Evolutionary conservation across 2,797 vertebrate species (phyloP).

Genomic region (Brachymystax lenok): DNA sequence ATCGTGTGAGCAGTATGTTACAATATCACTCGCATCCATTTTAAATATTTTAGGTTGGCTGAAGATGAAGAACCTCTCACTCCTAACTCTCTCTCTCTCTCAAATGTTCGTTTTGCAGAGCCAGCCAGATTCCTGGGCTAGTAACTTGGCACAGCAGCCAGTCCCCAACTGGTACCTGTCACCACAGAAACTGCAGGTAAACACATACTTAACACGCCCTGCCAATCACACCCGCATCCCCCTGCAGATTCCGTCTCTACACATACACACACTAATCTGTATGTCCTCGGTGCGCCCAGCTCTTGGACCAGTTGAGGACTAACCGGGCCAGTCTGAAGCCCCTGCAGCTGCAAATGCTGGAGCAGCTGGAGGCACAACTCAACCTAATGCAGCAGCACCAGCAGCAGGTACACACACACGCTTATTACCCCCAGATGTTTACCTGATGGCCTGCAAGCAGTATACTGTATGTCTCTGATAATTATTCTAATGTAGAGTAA

Average conservation of each 20-base stretch:
- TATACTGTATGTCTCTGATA: neutral
- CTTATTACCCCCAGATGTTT: neutral
- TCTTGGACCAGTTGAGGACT: conserved; percentile 93
- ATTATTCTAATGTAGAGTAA: neutral
- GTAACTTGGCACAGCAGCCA: conserved; percentile 89
- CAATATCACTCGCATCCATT: neutral
- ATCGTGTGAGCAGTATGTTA: neutral
- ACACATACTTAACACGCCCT: neutral
- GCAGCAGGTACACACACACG: conserved; percentile 65
- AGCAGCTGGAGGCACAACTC: conserved; percentile 97
- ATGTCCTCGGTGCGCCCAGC: conserved; percentile 60
- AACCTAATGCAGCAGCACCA: conserved; percentile 95
- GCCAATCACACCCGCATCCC: neutral
- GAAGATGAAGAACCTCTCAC: neutral
- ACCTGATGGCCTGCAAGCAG: neutral
- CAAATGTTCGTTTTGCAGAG: conserved; percentile 67
- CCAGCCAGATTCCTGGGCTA: conserved; percentile 88
- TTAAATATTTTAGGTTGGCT: neutral
- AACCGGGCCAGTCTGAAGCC: conserved; percentile 94
- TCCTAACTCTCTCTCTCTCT: neutral
- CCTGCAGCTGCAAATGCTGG: conserved; percentile 93
- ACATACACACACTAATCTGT: neutral
- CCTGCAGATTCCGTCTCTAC: neutral
- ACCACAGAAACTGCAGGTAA: conserved; percentile 95
- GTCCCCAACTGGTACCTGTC: conserved; percentile 94